A percentile compares a stretch with the other conserved stretches of the same genome.
Conservation (phyloP, 2,113 vertebrate species). For the Pseudorhombus dupliciocellatus region DNA sequence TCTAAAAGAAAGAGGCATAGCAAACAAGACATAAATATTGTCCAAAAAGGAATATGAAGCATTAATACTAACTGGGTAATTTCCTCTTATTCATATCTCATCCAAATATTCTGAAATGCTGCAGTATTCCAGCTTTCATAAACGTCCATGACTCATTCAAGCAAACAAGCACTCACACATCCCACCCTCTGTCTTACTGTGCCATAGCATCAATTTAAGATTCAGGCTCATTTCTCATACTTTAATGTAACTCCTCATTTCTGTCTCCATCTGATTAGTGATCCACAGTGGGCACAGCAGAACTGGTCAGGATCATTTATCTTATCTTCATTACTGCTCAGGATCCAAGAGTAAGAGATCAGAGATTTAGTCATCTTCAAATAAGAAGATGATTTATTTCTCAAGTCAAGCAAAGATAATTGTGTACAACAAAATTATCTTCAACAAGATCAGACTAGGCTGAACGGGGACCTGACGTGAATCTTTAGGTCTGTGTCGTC, state of each 20-base stretch:
- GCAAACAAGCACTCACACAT: neutral
- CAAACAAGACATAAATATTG: too few species aligned
- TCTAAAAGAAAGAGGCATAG: too few species aligned
- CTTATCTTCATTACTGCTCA: neutral
- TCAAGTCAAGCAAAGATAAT: too few species aligned
- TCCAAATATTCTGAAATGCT: too few species aligned
- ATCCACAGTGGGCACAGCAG: too few species aligned
- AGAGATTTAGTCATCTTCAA: neutral
- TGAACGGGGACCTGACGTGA: slow-evolving; percentile 17
- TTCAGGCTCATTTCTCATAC: neutral
- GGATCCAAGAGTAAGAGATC: neutral
- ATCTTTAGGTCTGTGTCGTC: slow-evolving; percentile 24
- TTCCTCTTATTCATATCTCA: too few species aligned
- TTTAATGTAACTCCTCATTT: too few species aligned
- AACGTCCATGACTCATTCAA: neutral
- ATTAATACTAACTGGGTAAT: too few species aligned
- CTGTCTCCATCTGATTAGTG: too few species aligned
- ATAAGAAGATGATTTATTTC: too few species aligned
- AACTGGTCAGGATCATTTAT: too few species aligned
- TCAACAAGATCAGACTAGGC: slow-evolving; percentile 12
- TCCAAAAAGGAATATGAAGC: too few species aligned
- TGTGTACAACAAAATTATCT: neutral
- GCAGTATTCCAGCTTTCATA: neutral
- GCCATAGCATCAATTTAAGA: neutral
- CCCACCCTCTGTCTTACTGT: neutral